Conservation (phyloP, 2,113 vertebrate genomes). For the Perca fluviatilis region DNA sequence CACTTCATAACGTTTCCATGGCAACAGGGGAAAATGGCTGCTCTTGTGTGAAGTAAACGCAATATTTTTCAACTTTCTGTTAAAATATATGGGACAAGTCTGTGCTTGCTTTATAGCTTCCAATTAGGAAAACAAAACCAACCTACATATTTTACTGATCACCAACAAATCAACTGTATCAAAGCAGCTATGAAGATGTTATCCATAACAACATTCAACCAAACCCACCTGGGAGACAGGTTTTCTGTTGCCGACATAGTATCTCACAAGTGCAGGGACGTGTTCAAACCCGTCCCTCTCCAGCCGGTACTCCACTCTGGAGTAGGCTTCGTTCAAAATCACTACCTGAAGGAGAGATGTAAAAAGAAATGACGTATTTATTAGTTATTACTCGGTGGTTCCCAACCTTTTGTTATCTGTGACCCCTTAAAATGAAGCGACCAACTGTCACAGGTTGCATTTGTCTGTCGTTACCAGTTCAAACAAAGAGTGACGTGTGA, state of each 20-base stretch:
- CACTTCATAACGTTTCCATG: too few relatives aligned
- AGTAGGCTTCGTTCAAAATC: conserved; percentile 92
- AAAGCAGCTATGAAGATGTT: not conserved
- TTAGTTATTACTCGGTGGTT: not conserved
- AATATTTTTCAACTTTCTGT: too few relatives aligned
- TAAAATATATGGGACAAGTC: too few relatives aligned
- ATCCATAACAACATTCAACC: not conserved
- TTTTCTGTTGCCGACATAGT: conserved; percentile 94
- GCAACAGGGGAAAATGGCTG: too few relatives aligned
- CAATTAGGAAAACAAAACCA: not conserved
- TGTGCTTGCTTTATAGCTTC: not conserved
- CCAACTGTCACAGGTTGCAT: not conserved
- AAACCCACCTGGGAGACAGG: conserved; percentile 88
- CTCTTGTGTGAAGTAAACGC: too few relatives aligned
- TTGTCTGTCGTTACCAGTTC: not conserved
- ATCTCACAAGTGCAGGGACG: conserved; percentile 92
- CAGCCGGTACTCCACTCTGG: conserved; percentile 93
- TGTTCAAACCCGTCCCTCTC: conserved; percentile 95
- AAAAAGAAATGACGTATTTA: not conserved
- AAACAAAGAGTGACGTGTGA: not conserved
- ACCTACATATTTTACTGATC: not conserved
- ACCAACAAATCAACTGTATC: not conserved
- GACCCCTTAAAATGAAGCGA: not conserved
- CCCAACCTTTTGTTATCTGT: too few relatives aligned
- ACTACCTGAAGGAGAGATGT: conserved; percentile 76